These are phyloP conservation scores for Scarus forsteni DNA, from an alignment of 2,797 vertebrate species.

Conservation along the genomic window DNA sequence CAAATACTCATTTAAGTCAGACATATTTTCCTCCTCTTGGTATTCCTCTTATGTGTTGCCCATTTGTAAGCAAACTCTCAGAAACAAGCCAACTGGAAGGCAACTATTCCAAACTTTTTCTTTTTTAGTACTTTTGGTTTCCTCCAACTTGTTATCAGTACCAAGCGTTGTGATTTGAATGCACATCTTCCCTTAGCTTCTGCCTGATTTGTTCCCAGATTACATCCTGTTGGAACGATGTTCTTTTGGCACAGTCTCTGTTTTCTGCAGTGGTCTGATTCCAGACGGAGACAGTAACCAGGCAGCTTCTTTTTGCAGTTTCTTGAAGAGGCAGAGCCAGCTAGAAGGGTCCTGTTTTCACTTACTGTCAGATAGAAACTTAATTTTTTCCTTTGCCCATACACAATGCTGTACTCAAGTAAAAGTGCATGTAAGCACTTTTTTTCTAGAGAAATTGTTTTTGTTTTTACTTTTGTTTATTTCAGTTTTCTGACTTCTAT, in stretches of 20 bases:
- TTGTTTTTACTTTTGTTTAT: too few relatives aligned
- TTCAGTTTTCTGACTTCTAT: too few relatives aligned
- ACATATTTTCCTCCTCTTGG: constrained; percentile 20
- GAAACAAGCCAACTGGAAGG: constrained; percentile 20
- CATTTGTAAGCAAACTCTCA: constrained; percentile 5
- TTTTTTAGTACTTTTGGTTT: constrained; percentile 32
- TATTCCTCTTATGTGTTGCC: constrained; percentile 23
- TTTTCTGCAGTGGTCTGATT: constrained; percentile 36
- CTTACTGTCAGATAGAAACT: constrained; percentile 5
- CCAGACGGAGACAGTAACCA: constrained; percentile 44
- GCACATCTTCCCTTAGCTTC: constrained; percentile 40
- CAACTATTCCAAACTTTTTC: constrained; percentile 24
- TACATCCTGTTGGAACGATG: constrained; percentile 39
- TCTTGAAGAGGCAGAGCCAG: constrained; percentile 20
- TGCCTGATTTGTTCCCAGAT: constrained; percentile 54
- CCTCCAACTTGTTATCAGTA: constrained; percentile 30
- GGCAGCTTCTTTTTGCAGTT: constrained; percentile 38
- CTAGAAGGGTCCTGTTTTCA: constrained; percentile 25
- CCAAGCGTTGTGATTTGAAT: constrained; percentile 29
- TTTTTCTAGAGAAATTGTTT: too few relatives aligned
- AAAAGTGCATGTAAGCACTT: too few relatives aligned
- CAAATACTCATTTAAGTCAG: constrained; percentile 32
- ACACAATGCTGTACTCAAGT: too few relatives aligned
- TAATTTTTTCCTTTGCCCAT: neutral
- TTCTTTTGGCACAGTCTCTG: constrained; percentile 44